Base-by-base conservation (phyloP, 2,797 vertebrate species). In the Acanthopagrus latus region DNA sequence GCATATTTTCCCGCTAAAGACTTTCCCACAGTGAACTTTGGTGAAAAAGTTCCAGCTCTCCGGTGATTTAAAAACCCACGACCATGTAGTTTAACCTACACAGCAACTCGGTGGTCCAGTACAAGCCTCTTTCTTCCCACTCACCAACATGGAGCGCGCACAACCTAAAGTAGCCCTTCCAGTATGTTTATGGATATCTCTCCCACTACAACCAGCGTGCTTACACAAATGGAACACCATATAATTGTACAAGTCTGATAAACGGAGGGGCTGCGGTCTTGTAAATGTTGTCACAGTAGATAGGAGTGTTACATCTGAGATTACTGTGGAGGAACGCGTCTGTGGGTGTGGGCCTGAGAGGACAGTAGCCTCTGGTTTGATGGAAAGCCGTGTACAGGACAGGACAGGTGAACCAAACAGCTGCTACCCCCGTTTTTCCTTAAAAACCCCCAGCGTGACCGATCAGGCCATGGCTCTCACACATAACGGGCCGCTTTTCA, bases 321-420 rank as follows among this genome's bases (percentile, higher is more conserved):
- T 88, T 83, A 81, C 87, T 80, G 79, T 82, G 86, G 71, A 86
- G 65, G 71, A 84, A 80, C 85, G 79, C 23, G 80, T 81, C 77
- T 81, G 81, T 52, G 84, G 64, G 73, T 59, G 77, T 64, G 18
- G 80, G 83, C 72, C 82, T 29, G 73, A 2, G 74, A 86, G 80
- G 87, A 88, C 77, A 81, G 76, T 77, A 84, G 82, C 84, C 76
- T 71, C 73, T 71, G 82, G 84, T 88, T 88, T 92, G 92, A 94
- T 89, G 85, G 88, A 90, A 90, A 94, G 88, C 90, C 89, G 85
- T 92, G 91, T 93, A 89, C 88, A 88, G 91, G 88, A 93, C 86
- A 86, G 91, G 93, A 91, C 94, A 94, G 94, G 92, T 94, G 93
- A 95, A 90, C 79, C 80, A 85, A 91, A 87, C 94, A 94, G 93